phyloP scores from a whole-genome alignment of 2,797 vertebrate species.

The Phrynocephalus vlangalii region DNA sequence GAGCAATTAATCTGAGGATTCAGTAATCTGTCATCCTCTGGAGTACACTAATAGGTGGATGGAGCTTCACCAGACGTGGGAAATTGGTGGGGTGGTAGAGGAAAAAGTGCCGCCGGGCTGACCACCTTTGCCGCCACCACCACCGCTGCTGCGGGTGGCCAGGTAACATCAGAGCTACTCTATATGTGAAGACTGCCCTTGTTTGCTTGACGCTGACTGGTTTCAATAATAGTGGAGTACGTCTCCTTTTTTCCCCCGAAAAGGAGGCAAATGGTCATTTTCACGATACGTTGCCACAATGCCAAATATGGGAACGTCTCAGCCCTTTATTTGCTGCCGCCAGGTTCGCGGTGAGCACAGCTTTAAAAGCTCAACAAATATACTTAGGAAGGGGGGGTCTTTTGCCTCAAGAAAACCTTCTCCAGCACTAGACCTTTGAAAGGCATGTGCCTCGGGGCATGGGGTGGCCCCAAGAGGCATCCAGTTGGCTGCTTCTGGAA shows the following conservation, averaged over 20 bases:
- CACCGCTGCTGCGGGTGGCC: fast-evolving
- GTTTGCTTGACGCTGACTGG: not conserved
- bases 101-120: not conserved
- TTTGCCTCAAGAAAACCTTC: no score
- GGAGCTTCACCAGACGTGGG: not conserved
- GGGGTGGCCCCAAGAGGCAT: not conserved
- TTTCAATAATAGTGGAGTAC: not conserved
- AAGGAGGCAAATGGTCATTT: not conserved
- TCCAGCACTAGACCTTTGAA: not conserved
- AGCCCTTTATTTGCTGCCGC: no score
- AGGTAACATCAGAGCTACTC: not conserved
- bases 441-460: not conserved
- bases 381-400: no score
- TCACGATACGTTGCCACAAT: not conserved
- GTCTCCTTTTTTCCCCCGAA: no score
- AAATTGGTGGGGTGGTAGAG: conserved; percentile 49
- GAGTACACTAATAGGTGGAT: conserved; percentile 31
- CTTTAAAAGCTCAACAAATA: no score
- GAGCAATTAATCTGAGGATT: conserved; percentile 72
- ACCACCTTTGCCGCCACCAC: fast-evolving
- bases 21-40: conserved; percentile 70
- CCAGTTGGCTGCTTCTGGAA: not conserved
- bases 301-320: not conserved
- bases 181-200: no score
- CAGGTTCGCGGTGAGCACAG: no score